These are phyloP conservation scores for Reticulitermes speratus DNA, from an alignment of 1,140 invertebrate species.

Conservation along the genomic window DNA sequence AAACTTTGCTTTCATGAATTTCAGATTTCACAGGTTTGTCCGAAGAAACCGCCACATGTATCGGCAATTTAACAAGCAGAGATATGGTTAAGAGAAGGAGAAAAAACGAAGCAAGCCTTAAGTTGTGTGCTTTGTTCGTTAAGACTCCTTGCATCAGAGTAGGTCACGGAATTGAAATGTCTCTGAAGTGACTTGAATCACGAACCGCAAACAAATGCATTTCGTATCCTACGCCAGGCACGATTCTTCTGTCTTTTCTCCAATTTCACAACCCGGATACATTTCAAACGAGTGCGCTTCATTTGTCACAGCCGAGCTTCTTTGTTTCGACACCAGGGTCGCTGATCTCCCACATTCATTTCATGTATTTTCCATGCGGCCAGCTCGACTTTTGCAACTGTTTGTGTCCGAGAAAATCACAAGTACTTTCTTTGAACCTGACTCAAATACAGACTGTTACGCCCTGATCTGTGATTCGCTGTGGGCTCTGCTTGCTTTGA, in stretches of 20 bases:
- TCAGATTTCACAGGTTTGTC: too few species aligned
- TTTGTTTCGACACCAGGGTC: neutral
- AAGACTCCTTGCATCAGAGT: neutral
- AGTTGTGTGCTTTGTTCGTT: neutral
- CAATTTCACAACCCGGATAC: slow-evolving; percentile 12
- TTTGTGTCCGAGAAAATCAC: too few species aligned
- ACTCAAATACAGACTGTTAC: neutral
- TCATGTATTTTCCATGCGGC: neutral
- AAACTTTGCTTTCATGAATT: too few species aligned
- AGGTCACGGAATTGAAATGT: neutral
- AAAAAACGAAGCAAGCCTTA: too few species aligned
- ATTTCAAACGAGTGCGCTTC: neutral
- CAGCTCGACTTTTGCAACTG: too few species aligned
- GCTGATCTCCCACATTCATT: neutral
- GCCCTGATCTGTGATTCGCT: too few species aligned
- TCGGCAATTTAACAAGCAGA: too few species aligned
- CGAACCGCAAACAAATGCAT: slow-evolving; percentile 2
- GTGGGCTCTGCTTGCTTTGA: too few species aligned
- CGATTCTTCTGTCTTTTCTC: slow-evolving; percentile 3
- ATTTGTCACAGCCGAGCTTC: neutral
- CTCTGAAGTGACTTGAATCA: neutral
- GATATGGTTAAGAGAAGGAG: too few species aligned
- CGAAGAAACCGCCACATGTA: too few species aligned
- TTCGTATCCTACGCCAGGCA: neutral
- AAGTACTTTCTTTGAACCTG: neutral